Percentiles rank a stretch among this genome's conserved stretches.
Evolutionary conservation across 2,113 vertebrate genomes (phyloP).

Genomic region (Clarias batrachus): DNA sequence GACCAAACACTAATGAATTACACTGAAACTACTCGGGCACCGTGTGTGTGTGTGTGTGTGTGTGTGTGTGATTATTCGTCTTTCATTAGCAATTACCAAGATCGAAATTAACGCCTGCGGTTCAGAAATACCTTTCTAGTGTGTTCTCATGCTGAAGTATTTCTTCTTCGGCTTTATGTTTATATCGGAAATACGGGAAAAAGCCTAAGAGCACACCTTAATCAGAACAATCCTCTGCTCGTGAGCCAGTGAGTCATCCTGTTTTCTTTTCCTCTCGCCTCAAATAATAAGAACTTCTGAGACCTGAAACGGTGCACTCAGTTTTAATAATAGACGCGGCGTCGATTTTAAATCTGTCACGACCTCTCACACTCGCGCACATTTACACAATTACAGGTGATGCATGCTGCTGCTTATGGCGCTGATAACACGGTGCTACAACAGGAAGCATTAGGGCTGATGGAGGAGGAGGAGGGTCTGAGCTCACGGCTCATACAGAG

Average conservation of each 20-base stretch:
- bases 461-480: neutral
- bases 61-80: too few species aligned
- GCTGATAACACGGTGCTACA: neutral
- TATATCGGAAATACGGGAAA: neutral
- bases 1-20: neutral
- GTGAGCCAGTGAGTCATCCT: neutral
- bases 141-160: neutral
- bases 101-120: neutral
- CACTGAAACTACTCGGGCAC: neutral
- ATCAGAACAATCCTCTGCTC: neutral
- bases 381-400: conserved; percentile 11
- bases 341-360: neutral
- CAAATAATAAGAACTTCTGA: neutral
- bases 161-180: neutral
- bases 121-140: neutral
- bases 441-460: neutral
- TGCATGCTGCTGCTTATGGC: neutral
- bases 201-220: neutral
- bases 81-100: neutral
- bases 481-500: neutral
- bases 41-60: neutral
- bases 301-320: neutral
- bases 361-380: neutral
- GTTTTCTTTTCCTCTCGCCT: conserved; percentile 3
- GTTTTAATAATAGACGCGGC: neutral